Base-by-base conservation (phyloP, 1,140 invertebrate species). In the Pseudomyrmex sp. region DNA sequence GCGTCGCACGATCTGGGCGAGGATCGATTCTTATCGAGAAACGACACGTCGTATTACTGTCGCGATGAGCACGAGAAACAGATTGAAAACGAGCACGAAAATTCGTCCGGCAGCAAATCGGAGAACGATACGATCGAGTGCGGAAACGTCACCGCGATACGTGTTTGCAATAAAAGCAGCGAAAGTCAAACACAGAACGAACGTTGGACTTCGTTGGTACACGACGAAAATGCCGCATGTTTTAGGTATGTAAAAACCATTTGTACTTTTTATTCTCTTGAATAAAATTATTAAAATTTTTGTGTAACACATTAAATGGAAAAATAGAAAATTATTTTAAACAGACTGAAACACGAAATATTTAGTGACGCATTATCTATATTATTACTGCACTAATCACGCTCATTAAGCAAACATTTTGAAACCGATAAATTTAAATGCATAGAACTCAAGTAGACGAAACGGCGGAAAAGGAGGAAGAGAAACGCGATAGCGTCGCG, bases 81-180 rank as follows among this genome's bases (percentile, higher is more conserved):
- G 15, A 63, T 83, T 20, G 59, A 84, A 73, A 66, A 80, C 65
- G 13, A 77, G 66, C 80, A 89, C 84, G 83, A 90, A 50, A 26
- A 68, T 59, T 89, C 80, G 1, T 58, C 56, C 1, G 83, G 66
- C 2, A 84, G 66, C 23, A 56, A 76, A 20, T 75, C 73, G 8
- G 88, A 89, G 18, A 87, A 79, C 46, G 82, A 90, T 23, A 90
- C 82, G 10, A 85, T 73, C 5, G 86, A 90, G 9, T 69, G 69
- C 18, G 82, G 79, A 10, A 92, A 93, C 66, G 82, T 92, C 26
- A 93, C 93, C 5, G 93, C 92, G 61, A 92, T 93, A 61, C 90
- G 84, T 63, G 76, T 92, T 2, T 83, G 56, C 20, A 56, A 26
- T 44, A 23, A 56, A 23, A 58, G 44, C 3, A 23, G 59, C 1